A percentile compares a stretch with the other conserved stretches of the same genome.
Conservation (phyloP, 1,140 invertebrate species). For the Psilanteris sp. region DNA sequence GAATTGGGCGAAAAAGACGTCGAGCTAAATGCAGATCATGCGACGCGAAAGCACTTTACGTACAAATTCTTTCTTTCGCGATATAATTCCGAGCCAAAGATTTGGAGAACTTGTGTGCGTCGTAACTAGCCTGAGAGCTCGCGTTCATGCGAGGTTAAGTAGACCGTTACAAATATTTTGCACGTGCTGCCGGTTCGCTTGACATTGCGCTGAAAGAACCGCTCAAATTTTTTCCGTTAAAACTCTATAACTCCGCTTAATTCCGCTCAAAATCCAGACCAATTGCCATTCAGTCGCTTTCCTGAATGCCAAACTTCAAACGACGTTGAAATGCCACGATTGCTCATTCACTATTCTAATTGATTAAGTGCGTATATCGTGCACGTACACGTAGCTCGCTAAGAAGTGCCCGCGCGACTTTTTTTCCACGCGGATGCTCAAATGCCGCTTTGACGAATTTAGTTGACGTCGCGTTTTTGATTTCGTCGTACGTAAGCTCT, state of each 20-base stretch:
- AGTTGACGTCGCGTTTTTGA: no score
- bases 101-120: slow-evolving; percentile 20
- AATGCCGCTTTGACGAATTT: no score
- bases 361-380: not conserved
- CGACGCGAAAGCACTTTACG: slow-evolving; percentile 26
- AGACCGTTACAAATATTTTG: slow-evolving; percentile 61
- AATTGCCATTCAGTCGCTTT: slow-evolving; percentile 22
- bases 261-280: slow-evolving; percentile 34
- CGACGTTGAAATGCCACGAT: slow-evolving; percentile 10
- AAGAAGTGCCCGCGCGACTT: not conserved
- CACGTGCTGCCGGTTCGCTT: slow-evolving; percentile 41
- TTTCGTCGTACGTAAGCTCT: no score
- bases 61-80: slow-evolving; percentile 21
- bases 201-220: slow-evolving; percentile 43
- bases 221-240: slow-evolving; percentile 28
- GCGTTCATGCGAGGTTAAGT: slow-evolving; percentile 28
- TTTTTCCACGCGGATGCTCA: no score
- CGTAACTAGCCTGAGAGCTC: slow-evolving; percentile 15
- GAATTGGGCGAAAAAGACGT: not conserved
- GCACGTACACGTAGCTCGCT: no score
- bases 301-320: slow-evolving; percentile 10
- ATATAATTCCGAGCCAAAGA: slow-evolving; percentile 44
- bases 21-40: slow-evolving; percentile 16
- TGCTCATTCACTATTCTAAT: slow-evolving; percentile 4
- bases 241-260: slow-evolving; percentile 42